A percentile compares a stretch with the other conserved stretches of the same genome.
phyloP scores from a whole-genome alignment of 2,888 invertebrate genomes.

The Chaetogeoica ovagalla region DNA sequence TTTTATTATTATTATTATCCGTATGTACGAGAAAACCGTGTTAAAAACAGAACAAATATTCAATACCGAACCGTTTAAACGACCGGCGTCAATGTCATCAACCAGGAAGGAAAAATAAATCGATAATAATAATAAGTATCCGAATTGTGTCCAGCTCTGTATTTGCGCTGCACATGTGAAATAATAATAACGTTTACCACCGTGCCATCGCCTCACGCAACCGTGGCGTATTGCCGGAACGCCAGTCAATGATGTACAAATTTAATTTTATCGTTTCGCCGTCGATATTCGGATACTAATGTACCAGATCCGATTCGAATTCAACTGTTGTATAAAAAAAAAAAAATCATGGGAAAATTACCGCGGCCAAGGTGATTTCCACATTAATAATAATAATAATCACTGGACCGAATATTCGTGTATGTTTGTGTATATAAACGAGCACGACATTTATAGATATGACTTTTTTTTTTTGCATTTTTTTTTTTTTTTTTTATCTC shows the following conservation, averaged over 20 bases:
- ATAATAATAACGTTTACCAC: too few species aligned
- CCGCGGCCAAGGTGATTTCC: constrained; percentile 44
- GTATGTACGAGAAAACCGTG: neutral
- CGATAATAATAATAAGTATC: neutral
- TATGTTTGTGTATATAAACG: neutral
- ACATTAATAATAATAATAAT: constrained; percentile 8
- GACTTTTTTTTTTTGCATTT: too few species aligned
- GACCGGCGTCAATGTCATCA: neutral
- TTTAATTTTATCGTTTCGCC: too few species aligned
- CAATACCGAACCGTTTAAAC: too few species aligned
- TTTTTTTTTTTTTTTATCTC: constrained; percentile 18
- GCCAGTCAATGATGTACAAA: too few species aligned
- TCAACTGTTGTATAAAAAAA: neutral
- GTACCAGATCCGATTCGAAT: constrained; percentile 31
- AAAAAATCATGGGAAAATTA: constrained; percentile 18
- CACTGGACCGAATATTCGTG: constrained; percentile 25
- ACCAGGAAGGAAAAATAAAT: neutral
- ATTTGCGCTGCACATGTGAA: too few species aligned
- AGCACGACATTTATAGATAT: neutral
- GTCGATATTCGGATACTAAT: neutral
- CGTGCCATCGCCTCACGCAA: too few species aligned
- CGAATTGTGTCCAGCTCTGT: too few species aligned
- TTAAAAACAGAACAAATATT: neutral
- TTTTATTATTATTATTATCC: too few species aligned
- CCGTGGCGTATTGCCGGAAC: too few species aligned